Percentiles rank a stretch among this genome's conserved stretches.
phyloP scores from a whole-genome alignment of 2,797 vertebrate species.

The Gymnoscopelus microlampas region DNA sequence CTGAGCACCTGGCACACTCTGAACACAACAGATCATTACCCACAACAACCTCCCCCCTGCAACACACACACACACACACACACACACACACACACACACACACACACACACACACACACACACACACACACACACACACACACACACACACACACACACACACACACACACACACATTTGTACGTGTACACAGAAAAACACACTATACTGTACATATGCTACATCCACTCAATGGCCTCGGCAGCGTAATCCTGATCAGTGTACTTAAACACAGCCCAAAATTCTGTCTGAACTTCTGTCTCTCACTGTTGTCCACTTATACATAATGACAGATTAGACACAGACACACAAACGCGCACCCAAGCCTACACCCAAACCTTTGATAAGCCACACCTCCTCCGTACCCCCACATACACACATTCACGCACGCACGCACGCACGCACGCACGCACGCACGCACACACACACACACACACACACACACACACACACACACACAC shows the following conservation, averaged over 20 bases:
- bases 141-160: slow-evolving; percentile 11
- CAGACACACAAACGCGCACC: neutral
- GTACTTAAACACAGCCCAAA: neutral
- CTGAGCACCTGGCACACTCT: neutral
- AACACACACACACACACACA: no score
- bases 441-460: no score
- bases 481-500: neutral
- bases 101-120: neutral
- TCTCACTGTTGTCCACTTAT: neutral
- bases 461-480: neutral
- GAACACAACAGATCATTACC: no score
- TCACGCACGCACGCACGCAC: neutral
- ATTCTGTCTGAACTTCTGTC: neutral
- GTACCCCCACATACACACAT: neutral
- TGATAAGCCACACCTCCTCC: neutral
- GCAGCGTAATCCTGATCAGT: neutral
- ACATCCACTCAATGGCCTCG: no score
- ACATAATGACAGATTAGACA: slow-evolving; percentile 6
- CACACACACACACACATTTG: slow-evolving; percentile 14
- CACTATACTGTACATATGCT: neutral
- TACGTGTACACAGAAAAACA: neutral
- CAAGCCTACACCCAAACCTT: neutral
- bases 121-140: slow-evolving; percentile 6
- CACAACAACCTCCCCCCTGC: no score
- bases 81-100: slow-evolving; percentile 21